These are phyloP conservation scores for Rhinichthys klamathensis DNA, from an alignment of 2,113 vertebrate species.

Conservation along the genomic window DNA sequence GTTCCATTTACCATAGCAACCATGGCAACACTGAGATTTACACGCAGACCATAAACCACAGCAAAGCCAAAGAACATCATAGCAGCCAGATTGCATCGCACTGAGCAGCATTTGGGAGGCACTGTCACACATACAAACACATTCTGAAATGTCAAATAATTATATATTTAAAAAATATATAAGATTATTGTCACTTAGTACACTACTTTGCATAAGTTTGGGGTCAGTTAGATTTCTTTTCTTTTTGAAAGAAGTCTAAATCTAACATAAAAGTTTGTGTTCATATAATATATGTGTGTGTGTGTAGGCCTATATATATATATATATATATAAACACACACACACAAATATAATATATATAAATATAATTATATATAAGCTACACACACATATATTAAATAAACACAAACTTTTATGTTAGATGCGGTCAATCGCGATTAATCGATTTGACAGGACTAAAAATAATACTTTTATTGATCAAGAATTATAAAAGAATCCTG, in stretches of 20 bases:
- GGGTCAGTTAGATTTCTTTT: background rate
- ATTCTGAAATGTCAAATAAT: background rate
- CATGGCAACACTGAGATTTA: constrained; percentile 84
- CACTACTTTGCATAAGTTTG: background rate
- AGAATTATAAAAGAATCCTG: too few relatives aligned
- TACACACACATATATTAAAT: too few relatives aligned
- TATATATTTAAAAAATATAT: background rate
- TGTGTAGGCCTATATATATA: too few relatives aligned
- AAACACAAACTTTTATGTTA: too few relatives aligned
- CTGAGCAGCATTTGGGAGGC: constrained; percentile 78
- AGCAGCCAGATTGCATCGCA: constrained; percentile 78
- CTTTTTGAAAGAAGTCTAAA: background rate
- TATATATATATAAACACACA: too few relatives aligned
- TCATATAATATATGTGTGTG: too few relatives aligned
- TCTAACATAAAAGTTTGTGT: too few relatives aligned
- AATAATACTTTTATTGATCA: too few relatives aligned
- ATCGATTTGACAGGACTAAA: too few relatives aligned
- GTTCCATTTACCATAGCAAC: constrained; percentile 83
- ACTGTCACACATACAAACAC: constrained; percentile 53
- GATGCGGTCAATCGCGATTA: too few relatives aligned
- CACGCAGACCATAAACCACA: constrained; percentile 81
- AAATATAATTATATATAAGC: too few relatives aligned
- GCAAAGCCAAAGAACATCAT: constrained; percentile 84
- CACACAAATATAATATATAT: too few relatives aligned
- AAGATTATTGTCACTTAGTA: background rate